Evolutionary conservation across 2,113 vertebrate species (phyloP), one percentile per base, ranked within the genome.

Genomic region (Hystrix cristata): DNA sequence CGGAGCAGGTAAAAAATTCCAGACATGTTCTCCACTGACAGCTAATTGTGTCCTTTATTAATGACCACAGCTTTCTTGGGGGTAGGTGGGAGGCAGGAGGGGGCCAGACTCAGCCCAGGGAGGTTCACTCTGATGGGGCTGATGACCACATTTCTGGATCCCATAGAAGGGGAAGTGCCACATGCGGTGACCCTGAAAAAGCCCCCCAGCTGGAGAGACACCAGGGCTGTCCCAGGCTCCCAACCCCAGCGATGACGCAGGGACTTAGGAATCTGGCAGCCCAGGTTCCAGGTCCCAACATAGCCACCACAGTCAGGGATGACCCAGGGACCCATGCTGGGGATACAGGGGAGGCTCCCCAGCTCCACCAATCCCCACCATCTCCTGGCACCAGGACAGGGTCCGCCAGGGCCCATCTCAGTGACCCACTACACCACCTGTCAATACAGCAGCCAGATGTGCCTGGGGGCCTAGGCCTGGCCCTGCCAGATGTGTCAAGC

Each of bases 1-100:
- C 82, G 9, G 62, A 97, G 95, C 97, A 98, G 97, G 98, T 98
- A 97, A 98, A 91, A 97, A 97, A 97, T 98, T 98, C 98, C 98
- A 98, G 96, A 97, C 97, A 48, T 97, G 98, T 96, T 95, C 95
- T 97, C 81, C 0, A 74, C 95, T 98, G 98, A 98, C 98, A 98
- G 97, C 97, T 97, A 96, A 98, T 97, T 97, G 97, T 97, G 96
- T 96, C 96, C 85, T 97, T 98, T 98, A 98, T 98, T 98, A 98
- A 98, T 98, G 98, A 97, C 96, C 94, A 60, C 85, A 91, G 94
- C 69, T 93, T 97, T 95, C 93, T 79, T 12, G 51, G 96, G 90
- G 90, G 82, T 82, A 92, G 95, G 96, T 82, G 97, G 95, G 92
- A 90, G 95, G 97, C 55, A 78, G 78, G 23, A 72, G 57, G 78